phyloP scores from a whole-genome alignment of 2,888 invertebrate species.

The Tetragonisca angustula region DNA sequence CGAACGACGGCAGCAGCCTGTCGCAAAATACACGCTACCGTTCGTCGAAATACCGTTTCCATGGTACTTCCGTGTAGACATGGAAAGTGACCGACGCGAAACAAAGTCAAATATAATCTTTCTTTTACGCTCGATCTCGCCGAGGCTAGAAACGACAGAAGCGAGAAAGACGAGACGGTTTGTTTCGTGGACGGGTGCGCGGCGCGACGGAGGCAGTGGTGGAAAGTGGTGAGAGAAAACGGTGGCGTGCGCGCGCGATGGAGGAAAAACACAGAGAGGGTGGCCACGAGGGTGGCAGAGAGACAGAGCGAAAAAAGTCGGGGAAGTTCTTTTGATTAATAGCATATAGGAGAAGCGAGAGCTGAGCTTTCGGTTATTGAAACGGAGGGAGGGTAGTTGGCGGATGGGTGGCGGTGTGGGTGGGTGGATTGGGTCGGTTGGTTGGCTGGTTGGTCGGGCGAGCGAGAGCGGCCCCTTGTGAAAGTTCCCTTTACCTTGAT shows the following conservation, averaged over 20 bases:
- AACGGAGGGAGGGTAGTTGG: conserved; percentile 74
- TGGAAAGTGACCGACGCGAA: too few relatives aligned
- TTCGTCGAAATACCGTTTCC: not conserved
- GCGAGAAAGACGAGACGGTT: conserved; percentile 27
- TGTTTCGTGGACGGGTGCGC: conserved; percentile 4
- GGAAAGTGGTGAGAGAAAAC: conserved; percentile 2
- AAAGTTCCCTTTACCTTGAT: conserved; percentile 83
- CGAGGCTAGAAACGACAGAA: not conserved
- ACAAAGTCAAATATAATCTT: too few relatives aligned
- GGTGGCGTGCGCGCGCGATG: not conserved
- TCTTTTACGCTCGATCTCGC: too few relatives aligned
- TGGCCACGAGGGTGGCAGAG: conserved; percentile 9
- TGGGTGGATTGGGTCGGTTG: conserved; percentile 62
- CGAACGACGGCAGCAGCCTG: conserved; percentile 2
- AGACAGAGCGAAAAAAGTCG: conserved; percentile 46
- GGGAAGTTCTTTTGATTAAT: conserved; percentile 81
- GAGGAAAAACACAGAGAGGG: not conserved
- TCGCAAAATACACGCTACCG: conserved; percentile 17
- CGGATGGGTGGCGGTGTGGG: conserved; percentile 62
- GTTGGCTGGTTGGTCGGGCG: conserved; percentile 64
- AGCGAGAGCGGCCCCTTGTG: conserved; percentile 76
- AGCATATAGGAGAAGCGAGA: conserved; percentile 68
- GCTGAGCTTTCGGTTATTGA: conserved; percentile 80
- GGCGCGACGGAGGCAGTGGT: not conserved
- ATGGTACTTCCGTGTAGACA: too few relatives aligned